Base-by-base conservation (phyloP, 2,113 vertebrate genomes). In the Helogale parvula region DNA sequence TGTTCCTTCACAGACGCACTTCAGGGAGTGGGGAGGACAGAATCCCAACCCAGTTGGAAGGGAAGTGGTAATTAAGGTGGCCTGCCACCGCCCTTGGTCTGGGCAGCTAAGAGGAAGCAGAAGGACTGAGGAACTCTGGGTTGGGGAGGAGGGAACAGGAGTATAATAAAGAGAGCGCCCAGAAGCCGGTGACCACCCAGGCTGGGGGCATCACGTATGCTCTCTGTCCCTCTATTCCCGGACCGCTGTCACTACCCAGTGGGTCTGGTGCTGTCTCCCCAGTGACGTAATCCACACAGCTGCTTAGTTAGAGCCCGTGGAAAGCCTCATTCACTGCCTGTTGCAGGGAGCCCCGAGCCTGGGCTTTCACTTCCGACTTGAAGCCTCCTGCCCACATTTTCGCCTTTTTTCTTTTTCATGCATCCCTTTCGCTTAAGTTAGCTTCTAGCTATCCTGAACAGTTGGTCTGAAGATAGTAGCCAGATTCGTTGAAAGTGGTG, bases 281-380 rank as follows among this genome's bases (percentile, higher is more conserved):
- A 25, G 8, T 19, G 3, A 13, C 16, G 2, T 31, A 5, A 14
- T 12, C 68, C 9, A 5, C 10, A 23, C 0, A 0, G 1, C 0
- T 10, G 65, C 57, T 52, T n/a, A 9, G 13, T 91, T 92, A 38
- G 52, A 65, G 52, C 23, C 1, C 0, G 7, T 12, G 29, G 52
- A 71, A 16, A 12, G 8, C 16, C 60, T 0, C 3, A 2, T 9
- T 60, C 29, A 0, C 69, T 79, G 71, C 52, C 60, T 31, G 29
- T 74, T 92, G 23, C 1, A 3, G 29, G 38, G 0, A 0, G n/a
- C 47, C 21, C 5, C 94, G 19, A 63, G 88, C 92, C 92, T 38
- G 60, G 33, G 65, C 79, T 87, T 72, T 31, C 71, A 21, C 54
- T 9, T 35, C 57, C 1, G 4, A 7, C 17, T 11, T 0, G 69